Evolutionary conservation across 2,888 invertebrate species (phyloP).

Genomic region (Hydroisotoma schaefferi): DNA sequence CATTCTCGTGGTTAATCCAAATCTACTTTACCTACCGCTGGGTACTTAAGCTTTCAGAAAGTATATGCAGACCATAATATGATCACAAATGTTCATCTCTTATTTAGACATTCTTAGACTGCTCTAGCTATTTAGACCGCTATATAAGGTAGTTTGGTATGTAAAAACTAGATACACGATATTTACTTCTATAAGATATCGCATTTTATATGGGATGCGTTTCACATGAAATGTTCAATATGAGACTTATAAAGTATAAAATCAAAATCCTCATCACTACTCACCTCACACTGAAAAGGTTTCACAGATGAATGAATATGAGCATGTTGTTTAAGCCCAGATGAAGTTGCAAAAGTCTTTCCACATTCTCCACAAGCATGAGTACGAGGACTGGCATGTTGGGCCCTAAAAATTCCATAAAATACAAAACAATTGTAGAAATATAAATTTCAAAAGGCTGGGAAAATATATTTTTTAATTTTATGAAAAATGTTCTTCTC

Average conservation of each 20-base stretch:
- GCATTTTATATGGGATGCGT: no score
- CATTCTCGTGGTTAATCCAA: background rate
- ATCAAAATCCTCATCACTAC: background rate
- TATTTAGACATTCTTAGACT: background rate
- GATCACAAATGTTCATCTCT: background rate
- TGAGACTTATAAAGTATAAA: no score
- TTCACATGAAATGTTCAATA: no score
- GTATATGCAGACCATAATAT: background rate
- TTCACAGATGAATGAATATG: constrained; percentile 98
- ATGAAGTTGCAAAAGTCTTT: constrained; percentile 96
- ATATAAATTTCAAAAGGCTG: background rate
- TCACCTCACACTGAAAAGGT: constrained; percentile 84
- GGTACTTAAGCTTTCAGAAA: background rate
- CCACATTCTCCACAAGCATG: constrained; percentile 98
- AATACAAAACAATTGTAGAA: constrained; percentile 13
- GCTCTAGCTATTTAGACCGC: background rate
- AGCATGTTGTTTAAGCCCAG: constrained; percentile 97
- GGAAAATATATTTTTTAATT: background rate
- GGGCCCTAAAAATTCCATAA: constrained; percentile 64
- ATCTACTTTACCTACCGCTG: constrained; percentile 15
- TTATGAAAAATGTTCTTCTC: background rate
- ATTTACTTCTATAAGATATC: no score
- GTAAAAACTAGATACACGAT: no score
- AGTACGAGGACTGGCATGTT: constrained; percentile 91
- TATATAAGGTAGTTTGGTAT: no score